Evolutionary conservation across 2,113 vertebrate species (phyloP), one percentile per base, ranked within the genome.

Genomic region (Clarias batrachus): DNA sequence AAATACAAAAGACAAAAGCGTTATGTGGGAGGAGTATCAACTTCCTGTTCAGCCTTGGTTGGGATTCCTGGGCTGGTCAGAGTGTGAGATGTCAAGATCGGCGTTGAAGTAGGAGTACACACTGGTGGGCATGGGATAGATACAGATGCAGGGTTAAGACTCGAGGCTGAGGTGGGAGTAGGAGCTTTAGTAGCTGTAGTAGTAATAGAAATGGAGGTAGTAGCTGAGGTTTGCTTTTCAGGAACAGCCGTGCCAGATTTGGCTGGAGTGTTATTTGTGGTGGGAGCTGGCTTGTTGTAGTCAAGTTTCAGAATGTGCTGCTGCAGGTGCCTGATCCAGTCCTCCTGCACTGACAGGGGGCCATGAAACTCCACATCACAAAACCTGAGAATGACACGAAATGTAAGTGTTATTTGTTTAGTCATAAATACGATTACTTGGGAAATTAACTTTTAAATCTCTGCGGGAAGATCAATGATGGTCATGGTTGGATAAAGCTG

Each of bases 351-450:
- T 4, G 97, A 98, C 84, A 98, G 95, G 0, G 97, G 97, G 0
- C 97, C 97, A 21, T 98, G 97, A 92, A 99, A 99, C 91, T 98
- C 96, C 92, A 97, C 96, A 91, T 98, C 97, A 74, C 97, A 99
- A 94, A 99, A 99, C 95, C 97, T 99, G 91, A 0, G n/a, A 11
- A 10, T 9, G 25, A 80, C 16, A 83, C 1, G n/a, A 88, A 68
- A 68, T 56, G 41, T 66, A 41, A 65, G 23, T n/a, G 19, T 54
- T 56, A 56, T 77, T 78, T 56, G 25, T 17, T 78, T 57, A 14
- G 19, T 13, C 10, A 62, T 37, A 2, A 60, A 14, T 23, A 59
- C n/a, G 3, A 23, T 59, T 59, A 70, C 23, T 13, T 37, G 27
- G 27, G 11, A 56, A 59, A 21, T 30, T 30, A 27, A 48, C 48